Evolutionary conservation across 2,797 vertebrate species (phyloP).

Genomic region (Acipenser transmontanus): DNA sequence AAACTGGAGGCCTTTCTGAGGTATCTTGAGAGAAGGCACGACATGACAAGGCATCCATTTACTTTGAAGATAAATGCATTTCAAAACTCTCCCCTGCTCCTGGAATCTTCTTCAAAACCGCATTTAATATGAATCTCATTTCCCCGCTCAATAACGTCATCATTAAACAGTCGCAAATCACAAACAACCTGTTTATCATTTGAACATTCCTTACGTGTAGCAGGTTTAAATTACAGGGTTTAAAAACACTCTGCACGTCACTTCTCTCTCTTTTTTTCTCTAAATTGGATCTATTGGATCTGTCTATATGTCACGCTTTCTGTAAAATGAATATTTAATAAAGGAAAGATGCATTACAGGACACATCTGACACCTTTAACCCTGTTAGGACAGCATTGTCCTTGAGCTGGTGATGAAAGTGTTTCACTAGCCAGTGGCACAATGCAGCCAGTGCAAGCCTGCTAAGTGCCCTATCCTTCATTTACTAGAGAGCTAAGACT

Average conservation of each 20-base stretch:
- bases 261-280: conserved; percentile 26
- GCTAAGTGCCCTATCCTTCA: no score
- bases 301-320: conserved; percentile 19
- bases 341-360: background rate
- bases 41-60: conserved; percentile 58
- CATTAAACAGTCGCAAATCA: conserved; percentile 72
- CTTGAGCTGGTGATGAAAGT: no score
- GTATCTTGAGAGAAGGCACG: conserved; percentile 49
- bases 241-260: conserved; percentile 29
- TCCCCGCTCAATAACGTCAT: conserved; percentile 66
- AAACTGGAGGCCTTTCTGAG: conserved; percentile 36
- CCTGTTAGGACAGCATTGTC: no score
- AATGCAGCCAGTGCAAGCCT: no score
- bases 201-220: conserved; percentile 49
- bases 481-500: no score
- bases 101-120: conserved; percentile 65
- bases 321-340: conserved; percentile 34
- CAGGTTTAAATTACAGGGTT: conserved; percentile 41
- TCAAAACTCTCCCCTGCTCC: conserved; percentile 51
- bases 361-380: no score
- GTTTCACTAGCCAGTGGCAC: no score
- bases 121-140: conserved; percentile 73
- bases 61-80: conserved; percentile 67
- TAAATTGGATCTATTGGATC: conserved; percentile 34
- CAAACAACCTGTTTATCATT: conserved; percentile 64